Evolutionary conservation across 2,797 vertebrate species (phyloP).

Genomic region (Microchirus variegatus): DNA sequence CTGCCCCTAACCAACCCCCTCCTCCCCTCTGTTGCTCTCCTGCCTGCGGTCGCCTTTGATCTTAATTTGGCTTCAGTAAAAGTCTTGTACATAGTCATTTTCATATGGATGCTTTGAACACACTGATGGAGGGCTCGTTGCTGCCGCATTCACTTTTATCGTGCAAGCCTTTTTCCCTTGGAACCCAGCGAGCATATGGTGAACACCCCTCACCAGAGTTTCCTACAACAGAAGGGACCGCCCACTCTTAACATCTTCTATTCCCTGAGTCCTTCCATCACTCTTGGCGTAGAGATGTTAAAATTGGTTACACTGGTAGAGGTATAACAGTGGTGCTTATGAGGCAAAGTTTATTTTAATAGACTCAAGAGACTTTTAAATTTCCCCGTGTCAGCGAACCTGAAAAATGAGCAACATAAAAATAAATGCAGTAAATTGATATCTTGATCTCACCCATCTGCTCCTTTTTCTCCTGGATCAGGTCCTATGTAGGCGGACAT

Average conservation of each 20-base stretch:
- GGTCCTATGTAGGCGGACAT: slow-evolving; percentile 17
- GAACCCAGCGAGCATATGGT: slow-evolving; percentile 93
- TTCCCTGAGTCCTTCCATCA: slow-evolving; percentile 56
- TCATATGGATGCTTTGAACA: slow-evolving; percentile 92
- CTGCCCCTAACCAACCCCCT: slow-evolving; percentile 41
- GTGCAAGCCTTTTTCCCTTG: slow-evolving; percentile 85
- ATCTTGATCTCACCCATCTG: slow-evolving; percentile 43
- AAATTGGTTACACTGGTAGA: slow-evolving; percentile 80
- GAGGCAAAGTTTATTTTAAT: slow-evolving; percentile 43
- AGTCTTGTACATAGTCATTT: slow-evolving; percentile 80
- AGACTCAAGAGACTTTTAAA: slow-evolving; percentile 40
- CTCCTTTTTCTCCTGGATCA: slow-evolving; percentile 5
- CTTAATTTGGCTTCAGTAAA: slow-evolving; percentile 79
- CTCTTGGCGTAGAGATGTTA: slow-evolving; percentile 81
- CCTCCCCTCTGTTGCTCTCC: slow-evolving; percentile 29
- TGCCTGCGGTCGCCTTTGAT: slow-evolving; percentile 77
- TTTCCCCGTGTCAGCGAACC: slow-evolving; percentile 13
- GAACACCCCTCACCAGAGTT: slow-evolving; percentile 88
- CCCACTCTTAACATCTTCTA: slow-evolving; percentile 65
- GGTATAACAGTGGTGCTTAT: slow-evolving; percentile 74
- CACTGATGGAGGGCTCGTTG: slow-evolving; percentile 87
- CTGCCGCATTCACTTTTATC: slow-evolving; percentile 89
- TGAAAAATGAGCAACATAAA: slow-evolving; percentile 37
- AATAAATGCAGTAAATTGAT: slow-evolving; percentile 40
- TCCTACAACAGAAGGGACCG: slow-evolving; percentile 89